Percentiles rank a stretch among this genome's conserved stretches.
Conservation (phyloP, 2,888 invertebrate genomes). For the Resseliella maxima region DNA sequence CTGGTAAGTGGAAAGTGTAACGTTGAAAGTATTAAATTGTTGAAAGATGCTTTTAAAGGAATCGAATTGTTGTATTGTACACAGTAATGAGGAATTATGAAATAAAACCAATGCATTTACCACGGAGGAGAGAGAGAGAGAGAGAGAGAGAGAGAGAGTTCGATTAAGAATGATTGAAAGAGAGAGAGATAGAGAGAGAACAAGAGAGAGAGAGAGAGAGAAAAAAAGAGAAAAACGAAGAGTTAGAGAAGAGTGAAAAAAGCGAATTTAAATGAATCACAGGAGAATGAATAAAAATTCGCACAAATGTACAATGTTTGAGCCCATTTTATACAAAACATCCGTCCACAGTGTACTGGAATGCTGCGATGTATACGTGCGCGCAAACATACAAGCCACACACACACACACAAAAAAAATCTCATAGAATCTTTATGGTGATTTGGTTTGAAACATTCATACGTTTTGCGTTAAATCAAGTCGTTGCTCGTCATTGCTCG, state of each 20-base stretch:
- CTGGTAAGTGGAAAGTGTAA: too few species aligned
- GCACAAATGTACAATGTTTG: background rate
- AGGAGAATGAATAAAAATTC: conserved; percentile 13
- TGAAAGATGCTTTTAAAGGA: background rate
- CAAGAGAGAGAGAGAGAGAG: too few species aligned
- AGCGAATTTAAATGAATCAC: conserved; percentile 4
- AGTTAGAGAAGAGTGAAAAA: too few species aligned
- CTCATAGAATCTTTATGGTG: conserved; percentile 49
- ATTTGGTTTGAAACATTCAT: conserved; percentile 24
- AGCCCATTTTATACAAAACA: background rate
- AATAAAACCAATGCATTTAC: conserved; percentile 14
- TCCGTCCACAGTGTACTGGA: conserved; percentile 7
- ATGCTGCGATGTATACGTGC: background rate
- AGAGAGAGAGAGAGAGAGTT: too few species aligned
- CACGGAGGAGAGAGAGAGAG: background rate
- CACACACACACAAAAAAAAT: background rate
- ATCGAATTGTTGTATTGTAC: background rate
- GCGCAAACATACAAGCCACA: conserved; percentile 11
- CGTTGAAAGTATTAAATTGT: too few species aligned
- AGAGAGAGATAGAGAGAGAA: too few species aligned
- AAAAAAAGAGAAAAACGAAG: too few species aligned
- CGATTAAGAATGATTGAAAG: too few species aligned
- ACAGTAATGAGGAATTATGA: conserved; percentile 29
- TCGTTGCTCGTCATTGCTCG: conserved; percentile 40
- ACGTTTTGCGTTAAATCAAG: conserved; percentile 45